Percentiles rank a stretch among this genome's conserved stretches.
Conservation (phyloP, 2,113 vertebrate genomes). For the Elanus axillaris region DNA sequence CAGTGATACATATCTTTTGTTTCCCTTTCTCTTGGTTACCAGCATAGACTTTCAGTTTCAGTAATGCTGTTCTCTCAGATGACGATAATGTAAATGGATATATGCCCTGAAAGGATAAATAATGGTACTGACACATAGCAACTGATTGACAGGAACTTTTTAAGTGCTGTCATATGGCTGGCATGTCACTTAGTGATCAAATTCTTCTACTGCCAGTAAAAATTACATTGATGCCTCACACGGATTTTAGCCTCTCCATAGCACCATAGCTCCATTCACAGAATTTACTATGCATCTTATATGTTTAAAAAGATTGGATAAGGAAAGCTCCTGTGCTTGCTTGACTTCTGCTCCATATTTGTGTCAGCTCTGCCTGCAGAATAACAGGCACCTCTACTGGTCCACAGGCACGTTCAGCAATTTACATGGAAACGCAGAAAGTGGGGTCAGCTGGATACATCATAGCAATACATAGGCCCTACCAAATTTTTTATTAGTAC, state of each 20-base stretch:
- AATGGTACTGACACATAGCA: conserved; percentile 19
- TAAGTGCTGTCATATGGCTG: conserved; percentile 35
- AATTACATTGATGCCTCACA: conserved; percentile 16
- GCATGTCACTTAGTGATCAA: conserved; percentile 41
- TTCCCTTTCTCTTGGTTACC: background rate
- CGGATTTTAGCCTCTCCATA: background rate
- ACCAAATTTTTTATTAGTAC: background rate
- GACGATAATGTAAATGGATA: conserved; percentile 36
- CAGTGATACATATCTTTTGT: background rate
- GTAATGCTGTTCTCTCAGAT: background rate
- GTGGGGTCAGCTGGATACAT: background rate
- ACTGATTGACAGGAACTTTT: conserved; percentile 51
- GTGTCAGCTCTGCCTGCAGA: background rate
- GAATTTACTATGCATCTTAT: background rate
- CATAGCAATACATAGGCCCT: background rate
- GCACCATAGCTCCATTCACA: background rate
- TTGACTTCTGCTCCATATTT: background rate
- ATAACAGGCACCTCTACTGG: background rate
- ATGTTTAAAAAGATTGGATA: background rate
- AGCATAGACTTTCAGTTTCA: conserved; percentile 24
- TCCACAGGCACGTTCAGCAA: background rate
- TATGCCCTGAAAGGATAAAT: conserved; percentile 42
- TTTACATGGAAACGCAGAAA: background rate
- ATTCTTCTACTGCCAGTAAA: conserved; percentile 44
- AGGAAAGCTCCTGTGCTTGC: background rate